Base-by-base conservation (phyloP, 1,140 invertebrate species). In the Lerema accius region DNA sequence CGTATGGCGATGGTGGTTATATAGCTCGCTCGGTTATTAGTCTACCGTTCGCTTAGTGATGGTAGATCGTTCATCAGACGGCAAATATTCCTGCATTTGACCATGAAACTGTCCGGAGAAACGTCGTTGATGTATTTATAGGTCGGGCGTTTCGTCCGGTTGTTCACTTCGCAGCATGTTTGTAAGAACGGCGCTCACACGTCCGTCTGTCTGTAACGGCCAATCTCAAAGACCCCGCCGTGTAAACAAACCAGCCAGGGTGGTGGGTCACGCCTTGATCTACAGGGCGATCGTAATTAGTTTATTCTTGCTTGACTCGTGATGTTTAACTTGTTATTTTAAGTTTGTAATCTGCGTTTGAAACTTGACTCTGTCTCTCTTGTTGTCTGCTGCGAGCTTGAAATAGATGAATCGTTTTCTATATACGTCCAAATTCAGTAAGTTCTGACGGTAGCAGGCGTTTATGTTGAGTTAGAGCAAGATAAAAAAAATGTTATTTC, bases 71-170 rank as follows among this genome's bases (percentile, higher is more conserved):
- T 32, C 9, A 32, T 32, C 28, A 32, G 9, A 7, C 28, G 7
- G 28, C 28, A 32, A 32, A 7, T n/a, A 32, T 7, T 32, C 6
- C 28, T 1, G 7, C 28, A 32, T 28, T 48, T 28, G 23, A 48
- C 45, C 45, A 48, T 45, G 42, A 23, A 23, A 19, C 7, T 1
- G 2, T 2, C 16, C 7, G 1, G 11, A 46, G n/a, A 11, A 19
- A 51, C 49, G n/a, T 17, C 15, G 9, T 16, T 39, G 49, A 11
- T 37, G 28, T 51, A 51, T 51, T 39, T 51, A 53, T 53, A 53
- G 16, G 4, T n/a, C 16, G n/a, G 16, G 3, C 37, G 50, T 19
- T 51, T 53, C 50, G 35, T 40, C 35, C 16, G 50, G 35, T 53
- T 39, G 50, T 53, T 40, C 35, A 53, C 17, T 13, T 16, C 35